Conservation (phyloP, 1,140 invertebrate genomes). For the Phortica variegata region DNA sequence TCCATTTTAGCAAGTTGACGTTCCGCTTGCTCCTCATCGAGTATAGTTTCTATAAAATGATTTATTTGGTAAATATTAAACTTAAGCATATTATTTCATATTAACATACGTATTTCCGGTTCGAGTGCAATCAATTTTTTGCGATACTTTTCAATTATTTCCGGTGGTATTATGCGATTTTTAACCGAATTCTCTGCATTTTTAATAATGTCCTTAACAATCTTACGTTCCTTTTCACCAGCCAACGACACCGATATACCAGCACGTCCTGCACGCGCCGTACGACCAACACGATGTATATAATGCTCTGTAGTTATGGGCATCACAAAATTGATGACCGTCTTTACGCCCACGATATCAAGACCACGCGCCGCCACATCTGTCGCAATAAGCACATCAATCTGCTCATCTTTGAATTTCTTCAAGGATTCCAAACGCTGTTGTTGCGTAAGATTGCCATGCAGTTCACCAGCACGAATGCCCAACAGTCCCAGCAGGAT, state of each 20-base stretch:
- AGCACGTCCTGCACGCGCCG: slow-evolving; percentile 86
- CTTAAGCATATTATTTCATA: neutral
- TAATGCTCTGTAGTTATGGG: slow-evolving; percentile 93
- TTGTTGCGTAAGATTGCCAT: slow-evolving; percentile 92
- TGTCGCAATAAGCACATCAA: slow-evolving; percentile 92
- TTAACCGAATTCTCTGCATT: slow-evolving; percentile 83
- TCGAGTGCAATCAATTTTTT: slow-evolving; percentile 72
- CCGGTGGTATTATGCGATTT: slow-evolving; percentile 79
- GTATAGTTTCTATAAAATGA: slow-evolving; percentile 64
- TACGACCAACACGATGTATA: slow-evolving; percentile 90
- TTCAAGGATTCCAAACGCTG: slow-evolving; percentile 87
- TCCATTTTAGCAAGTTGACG: slow-evolving; percentile 80
- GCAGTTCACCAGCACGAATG: slow-evolving; percentile 85
- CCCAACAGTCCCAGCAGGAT: slow-evolving; percentile 88
- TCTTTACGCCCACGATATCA: slow-evolving; percentile 94
- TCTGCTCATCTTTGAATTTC: slow-evolving; percentile 83
- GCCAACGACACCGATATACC: slow-evolving; percentile 92
- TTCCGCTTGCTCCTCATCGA: slow-evolving; percentile 84
- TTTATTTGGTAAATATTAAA: neutral
- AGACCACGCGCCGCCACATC: slow-evolving; percentile 96
- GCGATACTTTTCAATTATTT: slow-evolving; percentile 86
- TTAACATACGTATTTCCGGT: slow-evolving; percentile 66
- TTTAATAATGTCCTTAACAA: slow-evolving; percentile 92
- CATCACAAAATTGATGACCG: slow-evolving; percentile 96
- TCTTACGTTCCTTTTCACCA: slow-evolving; percentile 84